Base-by-base conservation (phyloP, 2,113 vertebrate species). In the Arothron firmamentum region DNA sequence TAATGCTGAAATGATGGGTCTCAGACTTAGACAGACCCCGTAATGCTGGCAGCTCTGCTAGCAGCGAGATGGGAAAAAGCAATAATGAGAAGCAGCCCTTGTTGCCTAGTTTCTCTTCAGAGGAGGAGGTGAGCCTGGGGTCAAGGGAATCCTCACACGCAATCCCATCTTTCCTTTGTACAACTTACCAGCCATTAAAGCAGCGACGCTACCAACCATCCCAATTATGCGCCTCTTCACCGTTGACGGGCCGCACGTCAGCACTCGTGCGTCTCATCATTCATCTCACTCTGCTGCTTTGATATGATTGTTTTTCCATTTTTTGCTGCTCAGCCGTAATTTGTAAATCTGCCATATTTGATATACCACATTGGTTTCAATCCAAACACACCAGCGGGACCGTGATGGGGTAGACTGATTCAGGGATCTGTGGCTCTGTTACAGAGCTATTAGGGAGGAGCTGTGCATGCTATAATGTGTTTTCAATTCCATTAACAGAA, bases 91-190 rank as follows among this genome's bases (percentile, higher is more conserved):
- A 34, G 62, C 54, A 64, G 77, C 52, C 45, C 12, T 50, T 20
- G 51, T 67, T 34, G 41, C 52, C 31, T 49, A 52, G 12, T 57
- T 62, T 53, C 49, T 57, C 46, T 38, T 61, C 18, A 57, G 52
- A 23, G 62, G 59, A 67, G 55, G 74, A 73, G 81, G 75, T 81
- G 67, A 81, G 67, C 51, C 63, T 20, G 42, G 69, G 65, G 79
- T 48, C 28, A 28, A 56, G 81, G 83, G 76, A 84, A 81, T 75
- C 77, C 80, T 74, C 65, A 62, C 66, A 72, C 51, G 72, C 34
- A 72, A 60, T 52, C 42, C 59, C 60, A 49, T 12, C 20, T 11
- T 63, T 67, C 50, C 56, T 65, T 42, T 56, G 47, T 61, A 59
- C 20, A 65, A 58, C 51, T 55, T 66, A 58, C 47, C 52, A 62